Evolutionary conservation across 1,140 invertebrate species (phyloP), one percentile per base, ranked within the genome.

Genomic region (Wasmannia auropunctata): DNA sequence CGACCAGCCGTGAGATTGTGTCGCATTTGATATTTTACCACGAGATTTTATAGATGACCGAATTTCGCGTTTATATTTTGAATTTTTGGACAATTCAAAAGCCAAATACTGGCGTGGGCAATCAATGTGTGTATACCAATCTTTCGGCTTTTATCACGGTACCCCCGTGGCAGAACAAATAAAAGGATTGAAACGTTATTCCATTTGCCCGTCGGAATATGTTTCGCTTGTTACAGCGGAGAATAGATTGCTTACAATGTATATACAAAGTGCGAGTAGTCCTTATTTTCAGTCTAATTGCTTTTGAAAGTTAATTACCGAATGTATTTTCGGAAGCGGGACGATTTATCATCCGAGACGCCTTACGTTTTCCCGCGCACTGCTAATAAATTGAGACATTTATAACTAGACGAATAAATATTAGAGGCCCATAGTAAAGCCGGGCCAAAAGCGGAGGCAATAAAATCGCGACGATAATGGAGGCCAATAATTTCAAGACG

Each of bases 1-100:
- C 25, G 25, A 22, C 19, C 11, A 11, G 8, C 25, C 37, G 28
- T 58, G 51, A 70, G 25, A 72, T 83, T 58, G 69, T 34, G 25
- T 74, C 28, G 28, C 67, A 74, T 83, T 83, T 83, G 79, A 83
- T 83, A 83, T 83, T 83, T 83, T 46, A 40, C 51, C n/a, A 37
- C 54, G 67, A 11, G n/a, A 58, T 83, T 83, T 83, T 60, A 83
- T 60, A 25, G 67, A 31, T 34, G 79, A 54, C 54, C 79, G 67
- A 58, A n/a, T 34, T 60, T 58, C 54, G 37, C 79, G 54, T 83
- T 83, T 83, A 83, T 70, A 56, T 83, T 58, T 83, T 58, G 79
- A 83, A 83, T 58, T 83, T 83, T 83, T 72, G 25, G 28, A n/a
- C 51, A 31, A 74, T 83, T 58, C 67, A 56, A 62, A 72, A 74